phyloP scores from a whole-genome alignment of 2,113 vertebrate genomes.

The Ciconia maguari region DNA sequence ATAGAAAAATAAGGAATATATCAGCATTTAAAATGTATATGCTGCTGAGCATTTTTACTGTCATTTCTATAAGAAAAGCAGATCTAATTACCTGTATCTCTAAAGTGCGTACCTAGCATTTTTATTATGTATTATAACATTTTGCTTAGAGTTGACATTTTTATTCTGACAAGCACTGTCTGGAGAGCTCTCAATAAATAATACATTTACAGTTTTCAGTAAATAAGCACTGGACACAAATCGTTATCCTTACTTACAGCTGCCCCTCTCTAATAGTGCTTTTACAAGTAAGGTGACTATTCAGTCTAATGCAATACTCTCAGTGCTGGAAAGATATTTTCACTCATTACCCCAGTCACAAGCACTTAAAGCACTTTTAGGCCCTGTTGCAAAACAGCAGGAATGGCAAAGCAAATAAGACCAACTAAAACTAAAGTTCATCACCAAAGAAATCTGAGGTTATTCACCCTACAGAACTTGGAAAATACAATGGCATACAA shows the following conservation, averaged over 20 bases:
- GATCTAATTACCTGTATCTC: conserved; percentile 90
- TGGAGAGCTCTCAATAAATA: conserved; percentile 95
- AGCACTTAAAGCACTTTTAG: conserved; percentile 99
- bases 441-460: conserved; percentile 67
- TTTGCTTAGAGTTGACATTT: conserved; percentile 93
- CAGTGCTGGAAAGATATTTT: conserved; percentile 91
- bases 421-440: conserved; percentile 73
- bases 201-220: conserved; percentile 98
- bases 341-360: conserved; percentile 97
- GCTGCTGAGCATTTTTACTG: conserved; percentile 69
- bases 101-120: conserved; percentile 88
- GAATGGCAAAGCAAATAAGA: conserved; percentile 76
- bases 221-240: conserved; percentile 95
- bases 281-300: conserved; percentile 98
- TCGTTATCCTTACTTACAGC: conserved; percentile 92
- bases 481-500: conserved; percentile 38
- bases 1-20: conserved; percentile 49
- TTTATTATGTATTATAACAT: conserved; percentile 90
- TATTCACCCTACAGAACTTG: conserved; percentile 42
- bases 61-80: conserved; percentile 80
- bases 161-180: conserved; percentile 94
- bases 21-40: conserved; percentile 67
- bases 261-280: conserved; percentile 88
- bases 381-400: conserved; percentile 86
- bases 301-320: conserved; percentile 92